Percentiles rank a stretch among this genome's conserved stretches.
Conservation (phyloP, 2,888 invertebrate genomes). For the Latrodectus hesperus region DNA sequence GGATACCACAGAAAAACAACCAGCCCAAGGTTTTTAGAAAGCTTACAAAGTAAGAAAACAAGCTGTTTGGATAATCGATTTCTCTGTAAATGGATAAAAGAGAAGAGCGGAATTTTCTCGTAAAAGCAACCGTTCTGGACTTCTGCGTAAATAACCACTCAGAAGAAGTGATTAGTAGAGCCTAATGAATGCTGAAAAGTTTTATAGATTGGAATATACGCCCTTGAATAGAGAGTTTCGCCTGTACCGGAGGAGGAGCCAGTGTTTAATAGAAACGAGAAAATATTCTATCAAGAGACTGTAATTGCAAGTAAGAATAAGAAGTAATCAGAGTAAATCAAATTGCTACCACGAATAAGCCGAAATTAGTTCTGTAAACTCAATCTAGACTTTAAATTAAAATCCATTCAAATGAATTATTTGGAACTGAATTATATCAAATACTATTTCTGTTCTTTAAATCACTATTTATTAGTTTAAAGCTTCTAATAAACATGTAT, state of each 20-base stretch:
- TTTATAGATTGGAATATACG: neutral
- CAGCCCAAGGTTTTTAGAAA: too few species aligned
- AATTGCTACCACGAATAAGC: neutral
- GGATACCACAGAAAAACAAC: too few species aligned
- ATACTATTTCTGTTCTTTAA: too few species aligned
- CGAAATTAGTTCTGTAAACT: too few species aligned
- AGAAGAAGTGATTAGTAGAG: constrained; percentile 36
- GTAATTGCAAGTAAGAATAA: constrained; percentile 26
- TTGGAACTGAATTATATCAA: too few species aligned
- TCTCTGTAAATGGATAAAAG: neutral
- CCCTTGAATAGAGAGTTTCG: constrained; percentile 11
- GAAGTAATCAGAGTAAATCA: neutral
- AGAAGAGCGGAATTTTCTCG: constrained; percentile 23
- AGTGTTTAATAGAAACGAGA: neutral
- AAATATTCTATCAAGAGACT: constrained; percentile 32
- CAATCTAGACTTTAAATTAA: too few species aligned
- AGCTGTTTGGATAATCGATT: too few species aligned
- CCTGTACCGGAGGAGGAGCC: neutral
- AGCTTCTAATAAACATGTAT: too few species aligned
- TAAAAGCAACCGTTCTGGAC: constrained; percentile 36
- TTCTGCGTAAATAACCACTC: constrained; percentile 33
- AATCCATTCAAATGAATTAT: too few species aligned
- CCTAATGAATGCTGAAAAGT: constrained; percentile 49
- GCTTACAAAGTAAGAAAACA: too few species aligned
- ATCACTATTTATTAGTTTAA: too few species aligned